Evolutionary conservation across 2,888 invertebrate species (phyloP).

Genomic region (Volucella bombylans): DNA sequence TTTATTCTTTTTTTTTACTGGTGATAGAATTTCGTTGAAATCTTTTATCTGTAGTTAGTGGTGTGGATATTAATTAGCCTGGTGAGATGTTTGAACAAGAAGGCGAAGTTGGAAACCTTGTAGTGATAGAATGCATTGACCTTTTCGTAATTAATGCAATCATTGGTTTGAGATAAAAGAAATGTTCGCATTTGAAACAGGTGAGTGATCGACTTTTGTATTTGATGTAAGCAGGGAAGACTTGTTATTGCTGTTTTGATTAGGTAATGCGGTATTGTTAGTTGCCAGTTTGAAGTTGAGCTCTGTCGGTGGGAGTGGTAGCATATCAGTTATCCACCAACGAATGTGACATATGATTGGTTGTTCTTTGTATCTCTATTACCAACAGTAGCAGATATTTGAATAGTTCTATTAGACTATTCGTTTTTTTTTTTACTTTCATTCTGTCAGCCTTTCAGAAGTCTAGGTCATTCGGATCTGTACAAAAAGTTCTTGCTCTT

Average conservation of each 20-base stretch:
- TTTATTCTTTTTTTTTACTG: background rate
- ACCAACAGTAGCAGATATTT: too few species aligned
- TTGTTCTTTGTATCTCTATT: too few species aligned
- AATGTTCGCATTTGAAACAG: background rate
- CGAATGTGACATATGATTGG: too few species aligned
- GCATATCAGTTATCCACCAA: too few species aligned
- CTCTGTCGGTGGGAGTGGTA: too few species aligned
- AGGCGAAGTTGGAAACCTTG: background rate
- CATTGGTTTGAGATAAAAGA: slow-evolving; percentile 19
- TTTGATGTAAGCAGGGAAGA: slow-evolving; percentile 2
- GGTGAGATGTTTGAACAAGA: background rate
- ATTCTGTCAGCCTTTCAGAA: too few species aligned
- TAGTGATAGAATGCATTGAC: slow-evolving; percentile 34
- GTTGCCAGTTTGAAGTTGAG: too few species aligned
- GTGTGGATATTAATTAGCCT: background rate
- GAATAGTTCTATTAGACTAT: too few species aligned
- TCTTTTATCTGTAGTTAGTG: background rate
- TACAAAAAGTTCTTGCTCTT: too few species aligned
- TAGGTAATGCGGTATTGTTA: too few species aligned
- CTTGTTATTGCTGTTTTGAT: background rate
- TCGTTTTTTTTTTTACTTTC: too few species aligned
- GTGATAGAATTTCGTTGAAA: background rate
- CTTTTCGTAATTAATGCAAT: slow-evolving; percentile 26
- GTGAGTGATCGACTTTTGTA: slow-evolving; percentile 7
- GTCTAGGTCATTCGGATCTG: too few species aligned